Evolutionary conservation across 2,888 invertebrate species (phyloP), one percentile per base, ranked within the genome.

Genomic region (Athrips mouffetella): DNA sequence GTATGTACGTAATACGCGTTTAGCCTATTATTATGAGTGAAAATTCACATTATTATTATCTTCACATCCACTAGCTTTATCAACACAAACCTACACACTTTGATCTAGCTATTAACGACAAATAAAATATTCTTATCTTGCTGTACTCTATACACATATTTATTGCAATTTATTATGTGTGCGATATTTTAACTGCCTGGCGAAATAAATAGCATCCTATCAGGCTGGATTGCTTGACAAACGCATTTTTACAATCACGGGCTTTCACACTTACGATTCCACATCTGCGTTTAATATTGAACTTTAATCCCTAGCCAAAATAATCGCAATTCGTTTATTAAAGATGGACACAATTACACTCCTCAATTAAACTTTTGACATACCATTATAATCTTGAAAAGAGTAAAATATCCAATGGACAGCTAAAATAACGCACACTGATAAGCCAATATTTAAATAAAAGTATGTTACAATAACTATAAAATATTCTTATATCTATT

Each of bases 381-480:
- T 25, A 6, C 25, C 4, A 8, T 25, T 25, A 25, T 25, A n/a
- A n/a, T n/a, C n/a, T n/a, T n/a, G n/a, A n/a, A n/a, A n/a, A n/a
- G n/a, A n/a, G n/a, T n/a, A n/a, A n/a, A n/a, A n/a, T n/a, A n/a
- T n/a, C n/a, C n/a, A n/a, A n/a, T n/a, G n/a, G n/a, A n/a, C 25
- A 25, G 13, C 29, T 29, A 15, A 29, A 41, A 41, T 25, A 41
- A 41, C 27, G 27, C 41, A 41, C 29, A 25, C 27, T 15, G 8
- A 44, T 37, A 42, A 44, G 44, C 46, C 52, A 52, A 35, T 44
- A 50, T 46, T 47, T 50, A 56, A 54, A 52, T 51, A 57, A 54
- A 48, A 48, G 49, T 51, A 53, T 45, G 47, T 51, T 39, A 48
- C 35, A 48, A 52, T 56, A 52, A 54, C 55, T 46, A 45, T 50